phyloP scores from a whole-genome alignment of 64 coral and sea anemone genomes.

The Platygyra sinensis region DNA sequence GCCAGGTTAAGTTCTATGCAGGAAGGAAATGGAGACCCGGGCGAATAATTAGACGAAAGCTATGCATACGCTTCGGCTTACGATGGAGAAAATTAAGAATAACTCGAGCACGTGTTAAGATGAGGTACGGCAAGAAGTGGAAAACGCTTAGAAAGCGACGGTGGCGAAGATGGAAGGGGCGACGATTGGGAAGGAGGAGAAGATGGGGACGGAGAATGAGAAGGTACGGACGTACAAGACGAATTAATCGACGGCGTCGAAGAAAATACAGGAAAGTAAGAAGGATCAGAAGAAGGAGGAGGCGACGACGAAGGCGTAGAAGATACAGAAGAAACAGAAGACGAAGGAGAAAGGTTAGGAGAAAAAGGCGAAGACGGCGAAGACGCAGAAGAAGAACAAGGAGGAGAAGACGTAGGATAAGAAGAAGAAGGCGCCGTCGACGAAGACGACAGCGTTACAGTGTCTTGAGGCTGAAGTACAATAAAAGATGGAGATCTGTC shows the following conservation, averaged over 20 bases:
- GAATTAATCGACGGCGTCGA: background rate
- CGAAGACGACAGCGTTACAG: constrained; percentile 23
- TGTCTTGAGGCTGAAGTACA: background rate
- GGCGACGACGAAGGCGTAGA: constrained; percentile 16
- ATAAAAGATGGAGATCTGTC: background rate
- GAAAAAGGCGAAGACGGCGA: constrained; percentile 21
- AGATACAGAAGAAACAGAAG: constrained; percentile 2
- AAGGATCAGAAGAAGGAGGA: constrained; percentile 7
- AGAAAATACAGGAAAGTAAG: background rate
- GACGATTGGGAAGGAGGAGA: background rate
- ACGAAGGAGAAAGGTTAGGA: constrained; percentile 4
- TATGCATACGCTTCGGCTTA: background rate
- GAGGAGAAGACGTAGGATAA: constrained; percentile 10
- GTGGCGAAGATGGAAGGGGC: too few species aligned
- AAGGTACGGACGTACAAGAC: background rate
- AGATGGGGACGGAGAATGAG: background rate
- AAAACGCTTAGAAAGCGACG: background rate
- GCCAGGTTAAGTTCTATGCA: background rate
- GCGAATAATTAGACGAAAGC: background rate
- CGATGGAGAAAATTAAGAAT: background rate
- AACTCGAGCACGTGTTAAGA: background rate
- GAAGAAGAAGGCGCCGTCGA: constrained; percentile 22
- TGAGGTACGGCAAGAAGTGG: background rate
- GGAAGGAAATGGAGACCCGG: background rate
- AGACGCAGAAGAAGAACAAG: constrained; percentile 9